Base-by-base conservation (phyloP, 2,113 vertebrate genomes). In the Microtus richardsoni region DNA sequence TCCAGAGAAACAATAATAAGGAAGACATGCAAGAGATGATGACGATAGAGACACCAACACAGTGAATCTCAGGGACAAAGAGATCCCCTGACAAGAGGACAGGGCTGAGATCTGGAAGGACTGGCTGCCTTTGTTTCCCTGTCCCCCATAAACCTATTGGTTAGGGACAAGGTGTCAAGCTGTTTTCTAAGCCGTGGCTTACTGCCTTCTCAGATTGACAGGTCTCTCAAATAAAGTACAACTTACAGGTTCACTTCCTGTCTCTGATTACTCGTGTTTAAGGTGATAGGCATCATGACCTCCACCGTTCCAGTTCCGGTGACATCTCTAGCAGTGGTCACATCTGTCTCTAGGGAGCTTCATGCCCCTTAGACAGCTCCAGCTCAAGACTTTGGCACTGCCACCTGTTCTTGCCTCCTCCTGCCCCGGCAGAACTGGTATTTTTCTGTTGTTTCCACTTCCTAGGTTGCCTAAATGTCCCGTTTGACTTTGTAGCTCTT, bases 311-410 rank as follows among this genome's bases (percentile, higher is more conserved):
- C 44, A 49, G 41, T 47, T 86, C 33, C 4, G 2, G 30, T 12
- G 19, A 30, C 8, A 9, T 68, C 21, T 60, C 6, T 62, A 26
- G 7, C 2, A 1, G 3, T 1, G 3, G 2, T 17, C 24, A 19
- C 28, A 2, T n/a, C 68, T 60, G 14, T 17, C 26, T 41, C n/a
- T 12, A 2, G 5, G 39, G 19, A n/a, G 11, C 28, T 86, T 47
- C 14, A 44, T 28, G 5, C 41, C 24, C 58, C 17, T 17, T 0
- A 2, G 21, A n/a, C 28, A 58, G 64, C 49, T 36, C 41, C 28
- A 49, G 13, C 73, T 62, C 19, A 13, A 36, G 64, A 1, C 10
- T 33, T 11, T 8, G 68, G 13, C 3, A 12, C 26, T 5, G 3
- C 36, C 8, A 22, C 22, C 22, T 78, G 16, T 28, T 60, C 24